A percentile compares a stretch with the other conserved stretches of the same genome.
Conservation (phyloP, 1,140 invertebrate genomes). For the Brachystomella parvula region DNA sequence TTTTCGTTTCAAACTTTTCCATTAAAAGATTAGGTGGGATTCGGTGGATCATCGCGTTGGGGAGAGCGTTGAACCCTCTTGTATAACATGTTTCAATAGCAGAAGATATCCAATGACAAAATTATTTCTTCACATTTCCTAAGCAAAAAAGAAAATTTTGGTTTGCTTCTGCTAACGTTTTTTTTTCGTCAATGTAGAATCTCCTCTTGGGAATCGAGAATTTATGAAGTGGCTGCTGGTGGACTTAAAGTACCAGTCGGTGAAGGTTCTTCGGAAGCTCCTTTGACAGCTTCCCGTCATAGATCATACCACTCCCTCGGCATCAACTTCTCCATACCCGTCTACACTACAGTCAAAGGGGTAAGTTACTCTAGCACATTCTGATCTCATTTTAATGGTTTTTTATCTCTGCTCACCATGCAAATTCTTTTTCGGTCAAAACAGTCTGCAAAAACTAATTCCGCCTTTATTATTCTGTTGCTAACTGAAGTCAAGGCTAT, state of each 20-base stretch:
- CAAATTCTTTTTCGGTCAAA: conserved; percentile 33
- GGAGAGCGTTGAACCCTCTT: too few relatives aligned
- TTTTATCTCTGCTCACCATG: conserved; percentile 5
- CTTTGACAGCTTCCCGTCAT: conserved; percentile 22
- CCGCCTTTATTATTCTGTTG: not conserved
- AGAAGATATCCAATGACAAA: too few relatives aligned
- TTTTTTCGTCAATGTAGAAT: too few relatives aligned
- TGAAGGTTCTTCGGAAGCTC: conserved; percentile 34
- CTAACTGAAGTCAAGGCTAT: not conserved
- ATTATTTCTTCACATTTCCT: too few relatives aligned
- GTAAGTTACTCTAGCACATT: conserved; percentile 47
- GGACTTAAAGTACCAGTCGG: conserved; percentile 53
- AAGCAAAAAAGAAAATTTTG: too few relatives aligned
- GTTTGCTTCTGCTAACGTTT: too few relatives aligned
- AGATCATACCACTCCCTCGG: conserved; percentile 34
- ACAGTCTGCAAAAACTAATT: not conserved
- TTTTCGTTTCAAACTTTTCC: too few relatives aligned
- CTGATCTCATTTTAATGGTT: conserved; percentile 17
- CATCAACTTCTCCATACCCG: conserved; percentile 60
- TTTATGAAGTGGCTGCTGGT: conserved; percentile 82
- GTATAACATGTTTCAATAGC: too few relatives aligned
- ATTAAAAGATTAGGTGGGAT: too few relatives aligned
- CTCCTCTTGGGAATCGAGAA: conserved; percentile 88
- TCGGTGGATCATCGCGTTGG: too few relatives aligned
- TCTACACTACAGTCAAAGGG: conserved; percentile 92